phyloP scores from a whole-genome alignment of 2,113 vertebrate genomes.

The Tiliqua scincoides region DNA sequence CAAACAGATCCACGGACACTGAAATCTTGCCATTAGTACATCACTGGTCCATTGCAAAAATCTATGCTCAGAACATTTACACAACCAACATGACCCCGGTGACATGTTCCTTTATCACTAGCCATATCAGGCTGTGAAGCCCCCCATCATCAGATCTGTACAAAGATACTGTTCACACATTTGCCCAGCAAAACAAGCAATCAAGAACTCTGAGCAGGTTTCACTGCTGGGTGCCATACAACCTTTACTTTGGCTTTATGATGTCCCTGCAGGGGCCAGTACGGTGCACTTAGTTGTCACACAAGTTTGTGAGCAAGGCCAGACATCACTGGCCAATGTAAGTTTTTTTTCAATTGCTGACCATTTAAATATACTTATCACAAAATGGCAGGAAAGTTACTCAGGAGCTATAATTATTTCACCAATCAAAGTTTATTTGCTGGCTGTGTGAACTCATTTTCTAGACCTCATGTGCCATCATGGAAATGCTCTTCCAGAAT shows the following conservation, averaged over 20 bases:
- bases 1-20: background rate
- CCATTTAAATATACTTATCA: no score
- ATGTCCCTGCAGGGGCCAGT: fast-evolving
- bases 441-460: background rate
- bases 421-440: background rate
- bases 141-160: background rate
- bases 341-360: no score
- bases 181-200: background rate
- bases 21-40: background rate
- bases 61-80: background rate
- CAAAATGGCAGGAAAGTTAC: background rate
- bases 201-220: fast-evolving
- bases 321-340: no score
- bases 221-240: fast-evolving
- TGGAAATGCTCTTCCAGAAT: no score
- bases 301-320: background rate
- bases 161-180: background rate
- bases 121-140: background rate
- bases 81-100: background rate
- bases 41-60: background rate
- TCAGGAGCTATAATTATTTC: background rate
- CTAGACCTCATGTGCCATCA: no score
- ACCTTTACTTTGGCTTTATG: background rate
- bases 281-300: background rate
- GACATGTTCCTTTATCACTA: background rate